phyloP scores from a whole-genome alignment of 2,113 vertebrate species.

The Lophochroa leadbeateri region DNA sequence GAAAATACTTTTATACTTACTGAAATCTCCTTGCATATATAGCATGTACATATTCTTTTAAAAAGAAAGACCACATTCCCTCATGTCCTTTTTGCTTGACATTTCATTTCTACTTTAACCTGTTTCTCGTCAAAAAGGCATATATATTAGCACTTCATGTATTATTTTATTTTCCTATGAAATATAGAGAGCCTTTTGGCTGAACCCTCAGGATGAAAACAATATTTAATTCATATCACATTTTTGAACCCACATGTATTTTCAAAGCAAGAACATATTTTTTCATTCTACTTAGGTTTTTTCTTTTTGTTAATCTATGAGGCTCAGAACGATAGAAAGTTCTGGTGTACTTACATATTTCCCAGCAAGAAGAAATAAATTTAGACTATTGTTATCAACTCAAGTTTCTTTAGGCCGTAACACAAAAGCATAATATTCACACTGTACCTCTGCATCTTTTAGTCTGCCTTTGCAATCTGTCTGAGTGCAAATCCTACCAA shows the following conservation, averaged over 20 bases:
- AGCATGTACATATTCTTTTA: background rate
- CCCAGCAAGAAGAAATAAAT: background rate
- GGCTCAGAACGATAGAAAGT: background rate
- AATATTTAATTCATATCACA: slow-evolving; percentile 43
- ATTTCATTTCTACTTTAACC: background rate
- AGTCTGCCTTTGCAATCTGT: background rate
- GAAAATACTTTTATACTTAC: background rate
- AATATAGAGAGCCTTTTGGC: slow-evolving; percentile 43
- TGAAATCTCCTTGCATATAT: background rate
- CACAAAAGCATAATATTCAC: background rate
- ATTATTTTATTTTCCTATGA: slow-evolving; percentile 33
- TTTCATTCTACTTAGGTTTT: background rate
- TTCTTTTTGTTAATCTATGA: background rate
- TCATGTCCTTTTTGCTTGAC: background rate
- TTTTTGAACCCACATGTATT: background rate
- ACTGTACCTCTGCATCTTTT: background rate
- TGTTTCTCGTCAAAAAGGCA: slow-evolving; percentile 33
- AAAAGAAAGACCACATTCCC: background rate
- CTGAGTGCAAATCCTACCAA: background rate
- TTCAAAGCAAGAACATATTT: background rate
- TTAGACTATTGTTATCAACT: background rate
- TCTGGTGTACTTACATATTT: background rate
- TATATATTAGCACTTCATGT: background rate
- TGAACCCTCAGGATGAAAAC: slow-evolving; percentile 37
- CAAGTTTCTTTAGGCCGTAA: background rate